Percentiles rank a stretch among this genome's conserved stretches.
Evolutionary conservation across 2,888 invertebrate genomes (phyloP).

Genomic region (Hirtodrosophila duncani): DNA sequence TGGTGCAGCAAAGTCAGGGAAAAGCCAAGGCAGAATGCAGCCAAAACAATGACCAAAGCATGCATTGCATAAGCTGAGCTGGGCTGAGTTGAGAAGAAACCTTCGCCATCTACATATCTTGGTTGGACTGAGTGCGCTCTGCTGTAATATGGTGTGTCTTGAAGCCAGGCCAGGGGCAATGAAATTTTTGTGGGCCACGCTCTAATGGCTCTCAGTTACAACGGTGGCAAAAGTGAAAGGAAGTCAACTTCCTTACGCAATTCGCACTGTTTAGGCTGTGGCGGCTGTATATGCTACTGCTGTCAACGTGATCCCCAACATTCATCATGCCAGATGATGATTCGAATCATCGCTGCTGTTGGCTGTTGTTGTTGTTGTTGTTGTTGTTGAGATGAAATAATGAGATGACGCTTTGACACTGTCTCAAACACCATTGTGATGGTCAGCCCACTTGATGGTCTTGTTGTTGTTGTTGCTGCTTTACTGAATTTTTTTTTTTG

Average conservation of each 20-base stretch:
- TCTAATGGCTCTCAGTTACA: conserved; percentile 4
- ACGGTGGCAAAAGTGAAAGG: conserved; percentile 72
- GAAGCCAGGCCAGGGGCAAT: conserved; percentile 25
- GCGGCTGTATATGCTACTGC: conserved; percentile 1
- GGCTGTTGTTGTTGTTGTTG: too few relatives aligned
- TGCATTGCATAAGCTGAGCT: conserved; percentile 12
- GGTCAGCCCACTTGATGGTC: too few relatives aligned
- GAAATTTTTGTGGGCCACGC: conserved; percentile 45
- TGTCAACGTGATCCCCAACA: not conserved
- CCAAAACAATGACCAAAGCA: conserved; percentile 3
- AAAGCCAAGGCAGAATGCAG: not conserved
- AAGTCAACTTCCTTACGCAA: conserved; percentile 66
- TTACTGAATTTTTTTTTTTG: conserved; percentile 6
- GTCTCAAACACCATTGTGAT: conserved; percentile 5
- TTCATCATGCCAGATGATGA: too few relatives aligned
- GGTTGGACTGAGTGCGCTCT: too few relatives aligned
- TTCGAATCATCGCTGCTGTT: too few relatives aligned
- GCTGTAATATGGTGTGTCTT: not conserved
- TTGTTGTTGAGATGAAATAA: too few relatives aligned
- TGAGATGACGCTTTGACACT: conserved; percentile 11
- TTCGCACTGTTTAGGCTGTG: conserved; percentile 1
- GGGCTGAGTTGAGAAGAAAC: conserved; percentile 15
- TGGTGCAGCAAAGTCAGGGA: too few relatives aligned
- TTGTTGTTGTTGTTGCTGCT: not conserved
- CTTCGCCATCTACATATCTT: too few relatives aligned